These are phyloP conservation scores for Sepiola atlantica DNA, from an alignment of 2,888 invertebrate species.

Conservation along the genomic window DNA sequence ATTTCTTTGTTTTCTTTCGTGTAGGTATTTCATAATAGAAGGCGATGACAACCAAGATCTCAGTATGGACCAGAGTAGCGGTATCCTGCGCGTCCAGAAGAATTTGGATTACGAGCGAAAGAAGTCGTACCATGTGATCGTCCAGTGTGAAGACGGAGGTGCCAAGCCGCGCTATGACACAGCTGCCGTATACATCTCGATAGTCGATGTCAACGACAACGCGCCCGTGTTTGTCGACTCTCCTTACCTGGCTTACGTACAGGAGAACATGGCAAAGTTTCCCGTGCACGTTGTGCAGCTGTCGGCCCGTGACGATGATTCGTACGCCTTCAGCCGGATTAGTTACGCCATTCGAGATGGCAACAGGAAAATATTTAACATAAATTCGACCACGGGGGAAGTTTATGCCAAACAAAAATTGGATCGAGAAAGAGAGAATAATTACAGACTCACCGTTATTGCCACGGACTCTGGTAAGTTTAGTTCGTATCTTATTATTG, in stretches of 20 bases:
- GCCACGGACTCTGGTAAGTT: conserved; percentile 88
- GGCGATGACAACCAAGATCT: conserved; percentile 82
- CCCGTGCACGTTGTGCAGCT: conserved; percentile 79
- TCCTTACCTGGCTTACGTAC: conserved; percentile 93
- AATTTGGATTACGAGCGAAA: conserved; percentile 94
- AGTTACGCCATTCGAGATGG: conserved; percentile 95
- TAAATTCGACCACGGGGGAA: conserved; percentile 74
- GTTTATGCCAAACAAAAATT: conserved; percentile 83
- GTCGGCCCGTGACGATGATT: conserved; percentile 91
- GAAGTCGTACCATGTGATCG: conserved; percentile 86
- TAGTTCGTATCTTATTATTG: not conserved
- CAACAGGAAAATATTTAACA: conserved; percentile 87
- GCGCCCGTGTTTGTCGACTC: conserved; percentile 93
- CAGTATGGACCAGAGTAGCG: conserved; percentile 83
- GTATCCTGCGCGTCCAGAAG: conserved; percentile 91
- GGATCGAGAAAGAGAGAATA: conserved; percentile 87
- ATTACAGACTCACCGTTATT: conserved; percentile 89
- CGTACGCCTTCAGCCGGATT: conserved; percentile 91
- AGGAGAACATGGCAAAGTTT: conserved; percentile 82
- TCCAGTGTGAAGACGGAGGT: conserved; percentile 84
- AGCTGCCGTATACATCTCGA: conserved; percentile 83
- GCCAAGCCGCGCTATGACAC: conserved; percentile 80
- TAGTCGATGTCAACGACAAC: conserved; percentile 94
- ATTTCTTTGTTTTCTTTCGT: not conserved
- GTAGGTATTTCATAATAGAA: conserved; percentile 85